Conservation (phyloP, 2,113 vertebrate genomes). For the Phylloscopus trochiloides region DNA sequence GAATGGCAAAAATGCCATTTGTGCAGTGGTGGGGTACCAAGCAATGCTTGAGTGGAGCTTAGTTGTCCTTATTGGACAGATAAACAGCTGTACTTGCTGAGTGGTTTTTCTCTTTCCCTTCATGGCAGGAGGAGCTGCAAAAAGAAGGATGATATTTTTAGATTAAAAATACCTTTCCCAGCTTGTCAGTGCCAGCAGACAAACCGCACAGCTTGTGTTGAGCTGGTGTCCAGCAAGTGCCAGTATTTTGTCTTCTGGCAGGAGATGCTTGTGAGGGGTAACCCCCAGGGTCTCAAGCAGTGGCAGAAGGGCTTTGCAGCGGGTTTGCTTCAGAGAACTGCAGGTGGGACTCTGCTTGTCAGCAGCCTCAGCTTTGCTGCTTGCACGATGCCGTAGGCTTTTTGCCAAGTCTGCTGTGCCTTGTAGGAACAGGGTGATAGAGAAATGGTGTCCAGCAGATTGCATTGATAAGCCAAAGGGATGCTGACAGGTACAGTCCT, state of each 20-base stretch:
- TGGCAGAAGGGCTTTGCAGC: background rate
- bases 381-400: rapidly evolving
- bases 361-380: background rate
- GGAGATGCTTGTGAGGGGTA: background rate
- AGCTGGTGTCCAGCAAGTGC: background rate
- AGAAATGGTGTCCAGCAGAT: background rate
- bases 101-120: background rate
- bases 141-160: background rate
- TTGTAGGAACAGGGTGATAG: background rate
- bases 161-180: background rate
- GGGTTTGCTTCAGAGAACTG: background rate
- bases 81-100: background rate
- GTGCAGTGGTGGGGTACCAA: background rate
- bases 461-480: background rate
- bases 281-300: background rate
- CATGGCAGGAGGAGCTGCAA: background rate
- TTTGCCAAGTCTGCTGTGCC: background rate
- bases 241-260: background rate
- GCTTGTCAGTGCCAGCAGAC: background rate
- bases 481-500: background rate
- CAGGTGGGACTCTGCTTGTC: background rate
- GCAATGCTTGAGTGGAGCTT: background rate
- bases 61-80: background rate
- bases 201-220: background rate
- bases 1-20: background rate